Conservation (phyloP, 1,140 invertebrate genomes). For the Euura saliciscinereae region DNA sequence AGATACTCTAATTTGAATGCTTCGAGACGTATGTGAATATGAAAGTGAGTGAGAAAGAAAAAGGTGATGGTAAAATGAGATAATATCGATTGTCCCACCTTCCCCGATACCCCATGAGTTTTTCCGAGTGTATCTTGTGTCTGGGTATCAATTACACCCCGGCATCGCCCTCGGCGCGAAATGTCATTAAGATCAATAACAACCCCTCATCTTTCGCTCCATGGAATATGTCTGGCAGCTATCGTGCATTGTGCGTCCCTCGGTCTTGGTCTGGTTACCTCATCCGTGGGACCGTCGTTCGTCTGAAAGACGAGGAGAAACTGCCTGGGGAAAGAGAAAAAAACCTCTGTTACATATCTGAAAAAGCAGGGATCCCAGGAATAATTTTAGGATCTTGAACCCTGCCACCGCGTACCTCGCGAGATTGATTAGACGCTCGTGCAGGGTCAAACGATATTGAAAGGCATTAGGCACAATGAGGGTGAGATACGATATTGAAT, state of each 20-base stretch:
- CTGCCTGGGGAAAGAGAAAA: conserved; percentile 50
- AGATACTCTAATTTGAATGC: not conserved
- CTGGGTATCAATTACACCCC: conserved; percentile 3
- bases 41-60: not conserved
- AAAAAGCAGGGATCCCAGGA: conserved; percentile 16
- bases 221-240: not conserved
- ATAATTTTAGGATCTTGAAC: too few relatives aligned
- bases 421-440: too few relatives aligned
- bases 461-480: not conserved
- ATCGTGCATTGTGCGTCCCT: not conserved
- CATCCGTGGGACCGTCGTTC: too few relatives aligned
- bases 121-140: not conserved
- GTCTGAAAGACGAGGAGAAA: conserved; percentile 29
- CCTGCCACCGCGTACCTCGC: too few relatives aligned
- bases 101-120: too few relatives aligned
- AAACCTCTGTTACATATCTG: conserved; percentile 53
- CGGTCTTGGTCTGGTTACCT: not conserved
- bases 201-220: not conserved
- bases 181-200: conserved; percentile 7
- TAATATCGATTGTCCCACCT: not conserved
- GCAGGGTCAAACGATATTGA: too few relatives aligned
- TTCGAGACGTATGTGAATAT: not conserved
- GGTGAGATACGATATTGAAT: conserved; percentile 45
- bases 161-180: not conserved
- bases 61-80: not conserved